Percentiles rank a stretch among this genome's conserved stretches.
These are phyloP conservation scores for Trematomus bernacchii DNA, from an alignment of 2,797 vertebrate genomes.

Conservation along the genomic window DNA sequence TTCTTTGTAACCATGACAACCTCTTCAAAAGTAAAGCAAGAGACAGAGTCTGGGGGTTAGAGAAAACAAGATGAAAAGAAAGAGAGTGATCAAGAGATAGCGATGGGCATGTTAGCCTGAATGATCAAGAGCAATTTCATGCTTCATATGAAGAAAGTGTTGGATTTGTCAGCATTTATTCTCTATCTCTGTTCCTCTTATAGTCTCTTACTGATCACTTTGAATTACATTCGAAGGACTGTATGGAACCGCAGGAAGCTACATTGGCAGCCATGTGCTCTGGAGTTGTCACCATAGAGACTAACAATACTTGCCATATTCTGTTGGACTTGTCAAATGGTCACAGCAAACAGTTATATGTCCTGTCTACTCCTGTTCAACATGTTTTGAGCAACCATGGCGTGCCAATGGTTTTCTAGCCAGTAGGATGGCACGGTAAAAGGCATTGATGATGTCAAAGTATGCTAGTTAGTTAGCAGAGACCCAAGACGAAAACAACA, in stretches of 20 bases:
- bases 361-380: too few relatives aligned
- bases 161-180: slow-evolving; percentile 49
- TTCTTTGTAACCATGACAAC: slow-evolving; percentile 78
- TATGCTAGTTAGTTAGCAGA: neutral
- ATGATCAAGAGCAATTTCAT: slow-evolving; percentile 28
- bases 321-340: too few relatives aligned
- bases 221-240: neutral
- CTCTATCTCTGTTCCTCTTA: slow-evolving; percentile 28
- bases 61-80: neutral
- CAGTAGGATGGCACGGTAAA: neutral
- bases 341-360: too few relatives aligned
- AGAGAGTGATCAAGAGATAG: neutral
- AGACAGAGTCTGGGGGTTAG: neutral
- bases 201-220: slow-evolving; percentile 20
- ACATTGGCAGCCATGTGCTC: too few relatives aligned
- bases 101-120: slow-evolving; percentile 8
- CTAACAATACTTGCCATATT: too few relatives aligned
- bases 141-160: slow-evolving; percentile 19
- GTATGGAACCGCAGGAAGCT: too few relatives aligned
- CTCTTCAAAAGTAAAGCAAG: slow-evolving; percentile 34
- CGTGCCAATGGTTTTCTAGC: neutral
- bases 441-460: neutral
- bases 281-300: too few relatives aligned
- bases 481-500: neutral
- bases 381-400: neutral